Conservation (phyloP, 2,113 vertebrate species). For the Perca flavescens region DNA sequence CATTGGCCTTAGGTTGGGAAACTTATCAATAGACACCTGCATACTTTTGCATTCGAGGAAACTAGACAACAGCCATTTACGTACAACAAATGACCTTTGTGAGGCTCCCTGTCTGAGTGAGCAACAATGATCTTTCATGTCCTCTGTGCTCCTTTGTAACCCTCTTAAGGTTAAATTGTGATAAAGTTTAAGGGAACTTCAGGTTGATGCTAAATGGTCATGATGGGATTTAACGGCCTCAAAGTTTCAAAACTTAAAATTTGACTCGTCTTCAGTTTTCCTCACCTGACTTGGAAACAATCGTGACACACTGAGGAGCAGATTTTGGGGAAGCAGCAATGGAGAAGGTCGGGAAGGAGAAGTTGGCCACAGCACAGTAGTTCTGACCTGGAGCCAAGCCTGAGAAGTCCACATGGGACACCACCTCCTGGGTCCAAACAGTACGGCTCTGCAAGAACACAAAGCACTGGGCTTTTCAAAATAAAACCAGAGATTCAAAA, state of each 20-base stretch:
- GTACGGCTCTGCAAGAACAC: slow-evolving; percentile 56
- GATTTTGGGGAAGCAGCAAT: slow-evolving; percentile 69
- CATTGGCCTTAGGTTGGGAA: no score
- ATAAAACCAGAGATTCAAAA: background rate
- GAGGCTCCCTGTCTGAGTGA: background rate
- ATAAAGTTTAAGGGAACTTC: background rate
- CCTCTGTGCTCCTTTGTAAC: background rate
- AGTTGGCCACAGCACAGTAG: slow-evolving; percentile 80
- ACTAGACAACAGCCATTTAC: no score
- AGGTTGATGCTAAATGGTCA: background rate
- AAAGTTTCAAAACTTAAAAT: background rate
- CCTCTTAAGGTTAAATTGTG: background rate
- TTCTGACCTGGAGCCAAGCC: slow-evolving; percentile 67
- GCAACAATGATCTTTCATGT: background rate
- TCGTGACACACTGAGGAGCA: slow-evolving; percentile 65
- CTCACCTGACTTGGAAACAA: slow-evolving; percentile 51
- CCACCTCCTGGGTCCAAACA: slow-evolving; percentile 40
- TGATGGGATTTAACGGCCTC: background rate
- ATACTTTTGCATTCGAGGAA: no score
- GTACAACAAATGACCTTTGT: no score
- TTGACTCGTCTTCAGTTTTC: background rate
- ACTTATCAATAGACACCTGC: no score
- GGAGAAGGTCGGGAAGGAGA: slow-evolving; percentile 73
- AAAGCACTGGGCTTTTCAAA: background rate
- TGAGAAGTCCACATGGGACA: slow-evolving; percentile 56